A percentile compares a stretch with the other conserved stretches of the same genome.
phyloP scores from a whole-genome alignment of 2,113 vertebrate species.

The Talpa occidentalis region DNA sequence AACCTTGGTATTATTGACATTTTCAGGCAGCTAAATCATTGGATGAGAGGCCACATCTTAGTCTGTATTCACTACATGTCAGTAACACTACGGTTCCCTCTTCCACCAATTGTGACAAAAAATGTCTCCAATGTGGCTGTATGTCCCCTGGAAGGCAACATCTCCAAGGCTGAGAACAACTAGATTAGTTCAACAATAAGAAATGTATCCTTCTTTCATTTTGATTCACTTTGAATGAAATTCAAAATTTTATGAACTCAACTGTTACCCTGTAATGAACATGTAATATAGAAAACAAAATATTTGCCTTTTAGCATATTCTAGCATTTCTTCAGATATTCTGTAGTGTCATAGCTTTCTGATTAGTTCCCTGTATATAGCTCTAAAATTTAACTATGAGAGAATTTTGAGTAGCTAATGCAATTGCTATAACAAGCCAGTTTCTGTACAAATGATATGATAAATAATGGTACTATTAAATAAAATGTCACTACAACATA shows the following conservation, averaged over 20 bases:
- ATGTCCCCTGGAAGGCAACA: not conserved
- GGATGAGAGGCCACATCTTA: not conserved
- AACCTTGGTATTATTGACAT: not conserved
- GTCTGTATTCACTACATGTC: not conserved
- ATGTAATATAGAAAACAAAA: not conserved
- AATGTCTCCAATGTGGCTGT: not conserved
- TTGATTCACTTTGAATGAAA: not conserved
- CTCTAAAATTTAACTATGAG: not conserved
- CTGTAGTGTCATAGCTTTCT: not conserved
- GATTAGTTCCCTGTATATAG: not conserved
- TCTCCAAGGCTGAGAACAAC: fast-evolving
- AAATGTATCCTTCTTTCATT: not conserved
- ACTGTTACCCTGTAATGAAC: not conserved
- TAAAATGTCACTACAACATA: not conserved
- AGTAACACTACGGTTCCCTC: not conserved
- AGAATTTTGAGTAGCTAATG: not conserved
- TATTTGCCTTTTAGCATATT: not conserved
- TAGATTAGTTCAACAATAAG: not conserved
- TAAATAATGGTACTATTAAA: not conserved
- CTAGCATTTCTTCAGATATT: not conserved
- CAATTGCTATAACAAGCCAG: not conserved
- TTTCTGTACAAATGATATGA: not conserved
- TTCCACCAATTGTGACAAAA: not conserved
- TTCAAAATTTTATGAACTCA: not conserved
- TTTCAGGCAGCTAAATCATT: not conserved